Evolutionary conservation across 1,140 invertebrate species (phyloP).

Genomic region (Dreissena rostriformis): DNA sequence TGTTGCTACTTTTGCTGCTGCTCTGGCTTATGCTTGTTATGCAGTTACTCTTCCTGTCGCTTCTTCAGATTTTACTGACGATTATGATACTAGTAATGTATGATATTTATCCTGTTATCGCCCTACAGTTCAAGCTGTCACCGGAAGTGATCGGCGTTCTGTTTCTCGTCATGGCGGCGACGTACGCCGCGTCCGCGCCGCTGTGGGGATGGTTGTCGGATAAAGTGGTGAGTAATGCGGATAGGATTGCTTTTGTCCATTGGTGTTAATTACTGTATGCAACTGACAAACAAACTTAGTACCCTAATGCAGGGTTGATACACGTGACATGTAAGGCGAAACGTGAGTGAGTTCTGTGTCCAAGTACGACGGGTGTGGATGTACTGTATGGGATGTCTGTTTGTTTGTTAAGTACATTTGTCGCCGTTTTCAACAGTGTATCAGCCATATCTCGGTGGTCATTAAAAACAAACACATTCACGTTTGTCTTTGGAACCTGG

Average conservation of each 20-base stretch:
- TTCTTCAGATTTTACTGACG: background rate
- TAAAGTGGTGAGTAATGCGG: conserved; percentile 81
- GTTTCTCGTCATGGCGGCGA: conserved; percentile 88
- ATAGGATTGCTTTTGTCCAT: background rate
- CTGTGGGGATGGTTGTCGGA: conserved; percentile 89
- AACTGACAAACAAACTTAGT: background rate
- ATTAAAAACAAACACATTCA: no score
- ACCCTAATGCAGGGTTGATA: no score
- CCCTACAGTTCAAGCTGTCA: conserved; percentile 85
- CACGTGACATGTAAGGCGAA: no score
- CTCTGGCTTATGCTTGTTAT: no score
- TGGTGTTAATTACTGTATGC: background rate
- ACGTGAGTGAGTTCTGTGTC: no score
- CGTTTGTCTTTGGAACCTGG: no score
- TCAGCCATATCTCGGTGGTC: no score
- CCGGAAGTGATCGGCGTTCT: conserved; percentile 87
- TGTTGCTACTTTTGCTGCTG: no score
- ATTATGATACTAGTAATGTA: background rate
- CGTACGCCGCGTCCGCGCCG: conserved; percentile 88
- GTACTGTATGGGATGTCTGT: no score
- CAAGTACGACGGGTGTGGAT: no score
- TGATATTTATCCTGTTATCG: background rate
- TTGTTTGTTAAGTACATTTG: no score
- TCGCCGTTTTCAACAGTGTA: no score
- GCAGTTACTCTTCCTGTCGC: background rate